Conservation (phyloP, 2,888 invertebrate species). For the Caenorhabditis sp. region DNA sequence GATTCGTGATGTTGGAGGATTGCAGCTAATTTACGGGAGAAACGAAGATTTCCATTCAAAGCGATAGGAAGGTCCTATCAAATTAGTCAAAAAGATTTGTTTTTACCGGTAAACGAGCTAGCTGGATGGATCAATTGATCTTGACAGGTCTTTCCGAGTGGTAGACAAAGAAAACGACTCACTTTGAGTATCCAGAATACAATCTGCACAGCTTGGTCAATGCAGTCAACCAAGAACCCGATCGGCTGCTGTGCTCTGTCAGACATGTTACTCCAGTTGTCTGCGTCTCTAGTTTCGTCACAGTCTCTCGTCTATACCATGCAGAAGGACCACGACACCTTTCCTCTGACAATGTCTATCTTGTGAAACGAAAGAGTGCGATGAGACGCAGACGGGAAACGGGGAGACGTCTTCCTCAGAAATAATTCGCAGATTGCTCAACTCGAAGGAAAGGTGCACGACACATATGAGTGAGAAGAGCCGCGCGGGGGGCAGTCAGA, state of each 20-base stretch:
- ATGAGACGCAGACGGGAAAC: conserved; percentile 19
- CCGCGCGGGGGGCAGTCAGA: neutral
- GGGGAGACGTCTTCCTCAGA: conserved; percentile 11
- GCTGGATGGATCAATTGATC: too few species aligned
- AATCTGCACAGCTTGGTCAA: neutral
- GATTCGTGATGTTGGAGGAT: neutral
- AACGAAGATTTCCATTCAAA: neutral
- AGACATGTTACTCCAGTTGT: neutral
- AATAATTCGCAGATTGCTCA: conserved; percentile 17
- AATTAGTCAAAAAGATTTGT: neutral
- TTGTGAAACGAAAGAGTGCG: neutral
- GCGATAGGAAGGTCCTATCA: neutral
- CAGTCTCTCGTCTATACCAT: neutral
- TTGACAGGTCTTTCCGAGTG: too few species aligned
- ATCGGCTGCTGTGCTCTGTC: neutral
- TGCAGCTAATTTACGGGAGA: neutral
- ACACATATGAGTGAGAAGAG: neutral
- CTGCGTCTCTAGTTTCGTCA: neutral
- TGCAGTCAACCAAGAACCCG: neutral
- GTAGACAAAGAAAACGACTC: neutral
- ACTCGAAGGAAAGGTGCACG: conserved; percentile 3
- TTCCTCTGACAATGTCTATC: neutral
- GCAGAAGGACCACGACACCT: conserved; percentile 4
- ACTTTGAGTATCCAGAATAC: neutral
- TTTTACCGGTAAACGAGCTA: neutral